Conservation (phyloP, 2,113 vertebrate species). For the Nansenia antarctica region DNA sequence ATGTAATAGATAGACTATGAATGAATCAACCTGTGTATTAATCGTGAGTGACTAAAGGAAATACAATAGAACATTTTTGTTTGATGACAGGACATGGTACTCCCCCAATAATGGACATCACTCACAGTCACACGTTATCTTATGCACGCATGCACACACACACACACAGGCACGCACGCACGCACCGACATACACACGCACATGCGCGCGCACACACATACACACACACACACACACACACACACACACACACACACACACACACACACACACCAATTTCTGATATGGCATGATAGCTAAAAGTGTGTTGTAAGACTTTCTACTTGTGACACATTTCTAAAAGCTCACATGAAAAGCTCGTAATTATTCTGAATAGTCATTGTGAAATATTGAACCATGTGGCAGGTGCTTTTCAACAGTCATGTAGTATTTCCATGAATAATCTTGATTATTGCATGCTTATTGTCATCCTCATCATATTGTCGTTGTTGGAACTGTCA, state of each 20-base stretch:
- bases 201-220: not conserved
- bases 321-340: too few relatives aligned
- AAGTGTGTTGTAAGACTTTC: not conserved
- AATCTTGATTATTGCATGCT: not conserved
- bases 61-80: not conserved
- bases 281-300: not conserved
- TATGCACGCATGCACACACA: not conserved
- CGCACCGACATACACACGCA: too few relatives aligned
- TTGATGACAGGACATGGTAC: too few relatives aligned
- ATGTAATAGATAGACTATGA: not conserved
- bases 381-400: slow-evolving; percentile 18
- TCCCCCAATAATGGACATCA: not conserved
- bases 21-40: not conserved
- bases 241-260: not conserved
- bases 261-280: not conserved
- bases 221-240: not conserved
- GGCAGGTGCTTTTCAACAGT: not conserved
- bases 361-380: too few relatives aligned
- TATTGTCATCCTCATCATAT: not conserved
- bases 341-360: too few relatives aligned
- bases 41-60: not conserved
- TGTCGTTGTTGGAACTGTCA: not conserved
- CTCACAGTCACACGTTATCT: not conserved
- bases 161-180: too few relatives aligned
- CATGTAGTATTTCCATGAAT: not conserved